Evolutionary conservation across 2,888 invertebrate species (phyloP).

Genomic region (Neoscelio sp.): DNA sequence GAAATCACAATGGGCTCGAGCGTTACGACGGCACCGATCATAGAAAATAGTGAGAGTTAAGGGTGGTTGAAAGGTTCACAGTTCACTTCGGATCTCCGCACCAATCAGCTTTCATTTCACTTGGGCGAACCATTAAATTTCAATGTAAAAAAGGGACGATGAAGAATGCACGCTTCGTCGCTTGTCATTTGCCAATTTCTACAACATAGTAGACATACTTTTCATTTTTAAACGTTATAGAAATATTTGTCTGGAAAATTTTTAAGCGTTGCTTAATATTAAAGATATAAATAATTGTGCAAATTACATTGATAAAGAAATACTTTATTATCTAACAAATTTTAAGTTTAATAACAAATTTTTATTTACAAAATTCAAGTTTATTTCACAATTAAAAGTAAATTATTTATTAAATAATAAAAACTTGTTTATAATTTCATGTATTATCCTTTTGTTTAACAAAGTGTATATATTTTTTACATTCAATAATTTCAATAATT

Average conservation of each 20-base stretch:
- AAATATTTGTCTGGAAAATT: conserved; percentile 12
- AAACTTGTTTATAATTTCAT: too few species aligned
- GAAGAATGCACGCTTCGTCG: conserved; percentile 2
- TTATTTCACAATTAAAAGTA: too few species aligned
- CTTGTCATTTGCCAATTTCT: conserved; percentile 17
- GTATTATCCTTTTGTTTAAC: too few species aligned
- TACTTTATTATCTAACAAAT: too few species aligned
- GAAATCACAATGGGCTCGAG: neutral
- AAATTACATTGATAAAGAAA: too few species aligned
- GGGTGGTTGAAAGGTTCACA: conserved; percentile 15
- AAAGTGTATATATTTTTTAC: too few species aligned
- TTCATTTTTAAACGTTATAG: conserved; percentile 9
- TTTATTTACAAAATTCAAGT: too few species aligned
- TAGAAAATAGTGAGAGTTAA: conserved; percentile 44
- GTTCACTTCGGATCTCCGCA: neutral
- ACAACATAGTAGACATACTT: conserved; percentile 11
- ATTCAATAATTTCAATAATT: too few species aligned
- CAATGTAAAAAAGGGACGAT: conserved; percentile 20
- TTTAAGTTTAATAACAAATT: too few species aligned
- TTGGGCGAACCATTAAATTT: conserved; percentile 23
- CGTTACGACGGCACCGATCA: conserved; percentile 4
- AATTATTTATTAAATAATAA: too few species aligned
- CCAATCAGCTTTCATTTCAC: conserved; percentile 41
- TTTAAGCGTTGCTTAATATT: too few species aligned
- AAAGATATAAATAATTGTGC: too few species aligned